Evolutionary conservation across 2,797 vertebrate species (phyloP), one percentile per base, ranked within the genome.

Genomic region (Molossus molossus): DNA sequence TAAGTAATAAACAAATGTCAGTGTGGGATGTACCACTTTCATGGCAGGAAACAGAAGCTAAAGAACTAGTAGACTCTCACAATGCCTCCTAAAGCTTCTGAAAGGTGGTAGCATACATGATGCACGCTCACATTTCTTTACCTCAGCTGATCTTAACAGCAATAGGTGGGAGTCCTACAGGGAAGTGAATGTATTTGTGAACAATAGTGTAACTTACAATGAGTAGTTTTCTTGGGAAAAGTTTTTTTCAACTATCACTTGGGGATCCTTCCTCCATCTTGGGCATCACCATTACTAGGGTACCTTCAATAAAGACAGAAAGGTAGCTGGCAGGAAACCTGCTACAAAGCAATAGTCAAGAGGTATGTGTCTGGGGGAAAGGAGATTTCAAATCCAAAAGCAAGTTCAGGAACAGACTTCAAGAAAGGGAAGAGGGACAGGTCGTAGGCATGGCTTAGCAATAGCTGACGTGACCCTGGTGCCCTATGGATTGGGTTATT

Each of bases 21-120:
- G 27, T 82, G 45, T 25, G 25, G 15, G 79, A 17, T 82, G 20
- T 58, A 58, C 72, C 27, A 87, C 81, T 91, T 85, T 96, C 48
- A 86, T 20, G 13, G 29, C 55, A 88, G 77, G 64, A 94, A 82
- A 53, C 67, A 95, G 45, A 85, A 94, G 27, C 37, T 84, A 95
- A 93, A 87, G 69, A 87, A 85, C 9, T 53, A 15, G 48, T 80
- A 96, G 60, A 70, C 29, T 57, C 57, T 96, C 55, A 65, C 37
- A 70, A 15, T 89, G 50, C n/a, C 65, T 95, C 72, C 40, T n/a
- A 76, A 88, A 40, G 18, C 45, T 89, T 94, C 70, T 67, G 37
- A 65, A 96, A 76, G 33, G 45, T 87, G 37, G 60, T 18, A 73
- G 18, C 23, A 33, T 27, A 80, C 4, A 76, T 75, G 53, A 70